A percentile compares a stretch with the other conserved stretches of the same genome.
These are phyloP conservation scores for Nymphalis io DNA, from an alignment of 1,140 invertebrate genomes.

Conservation along the genomic window DNA sequence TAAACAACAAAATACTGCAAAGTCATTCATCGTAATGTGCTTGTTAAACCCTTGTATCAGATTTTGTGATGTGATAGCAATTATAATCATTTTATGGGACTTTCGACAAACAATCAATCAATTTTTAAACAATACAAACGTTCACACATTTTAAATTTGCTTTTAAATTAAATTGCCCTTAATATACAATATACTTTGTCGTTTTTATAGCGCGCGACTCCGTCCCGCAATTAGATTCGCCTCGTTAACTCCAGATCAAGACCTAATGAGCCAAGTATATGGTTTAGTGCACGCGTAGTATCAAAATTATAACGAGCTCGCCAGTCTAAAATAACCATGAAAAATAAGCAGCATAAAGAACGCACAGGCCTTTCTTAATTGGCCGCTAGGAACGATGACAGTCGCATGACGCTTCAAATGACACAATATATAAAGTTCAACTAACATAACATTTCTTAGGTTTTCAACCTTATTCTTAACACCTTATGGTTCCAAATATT, in stretches of 20 bases:
- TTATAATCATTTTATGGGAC: not conserved
- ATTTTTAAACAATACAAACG: slow-evolving; percentile 7
- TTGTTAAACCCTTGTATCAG: too few species aligned
- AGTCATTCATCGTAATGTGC: too few species aligned
- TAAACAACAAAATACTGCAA: too few species aligned
- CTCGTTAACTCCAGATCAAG: slow-evolving; percentile 70
- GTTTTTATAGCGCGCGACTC: slow-evolving; percentile 54
- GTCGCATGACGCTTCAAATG: slow-evolving; percentile 49
- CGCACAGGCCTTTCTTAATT: slow-evolving; percentile 23
- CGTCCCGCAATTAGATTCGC: slow-evolving; percentile 65
- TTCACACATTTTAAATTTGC: slow-evolving; percentile 1
- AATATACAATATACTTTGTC: slow-evolving; percentile 17
- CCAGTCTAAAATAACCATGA: slow-evolving; percentile 38
- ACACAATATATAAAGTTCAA: slow-evolving; percentile 46
- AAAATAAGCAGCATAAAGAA: slow-evolving; percentile 11
- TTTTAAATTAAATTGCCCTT: slow-evolving; percentile 7
- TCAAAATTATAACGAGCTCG: slow-evolving; percentile 32
- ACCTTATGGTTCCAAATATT: slow-evolving; percentile 27
- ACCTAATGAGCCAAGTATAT: slow-evolving; percentile 72
- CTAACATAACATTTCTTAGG: not conserved
- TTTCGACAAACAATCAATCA: not conserved
- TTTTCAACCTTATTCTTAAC: slow-evolving; percentile 18
- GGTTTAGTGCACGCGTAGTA: slow-evolving; percentile 46
- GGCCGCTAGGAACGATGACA: slow-evolving; percentile 43
- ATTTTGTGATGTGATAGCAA: not conserved